phyloP scores from a whole-genome alignment of 2,888 invertebrate species.

The Chymomyza caudatula region DNA sequence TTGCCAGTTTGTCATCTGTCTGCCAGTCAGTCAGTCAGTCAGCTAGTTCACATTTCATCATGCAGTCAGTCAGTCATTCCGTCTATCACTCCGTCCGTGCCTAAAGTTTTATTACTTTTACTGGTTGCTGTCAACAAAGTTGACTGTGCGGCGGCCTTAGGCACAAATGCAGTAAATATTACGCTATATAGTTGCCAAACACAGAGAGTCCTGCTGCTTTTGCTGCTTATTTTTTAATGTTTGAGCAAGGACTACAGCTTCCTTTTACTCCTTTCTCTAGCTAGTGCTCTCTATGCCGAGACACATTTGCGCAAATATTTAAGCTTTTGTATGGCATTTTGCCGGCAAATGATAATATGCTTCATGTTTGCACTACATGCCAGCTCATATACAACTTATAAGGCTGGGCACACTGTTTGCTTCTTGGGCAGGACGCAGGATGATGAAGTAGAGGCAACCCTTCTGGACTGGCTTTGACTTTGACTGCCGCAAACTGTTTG shows the following conservation, averaged over 20 bases:
- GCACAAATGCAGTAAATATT: slow-evolving; percentile 61
- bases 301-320: slow-evolving; percentile 66
- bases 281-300: slow-evolving; percentile 47
- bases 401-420: background rate
- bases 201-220: slow-evolving; percentile 14
- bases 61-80: slow-evolving; percentile 17
- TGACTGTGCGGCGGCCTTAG: slow-evolving; percentile 43
- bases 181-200: slow-evolving; percentile 51
- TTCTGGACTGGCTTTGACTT: slow-evolving; percentile 2
- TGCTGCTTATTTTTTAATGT: slow-evolving; percentile 65
- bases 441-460: background rate
- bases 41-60: slow-evolving; percentile 39
- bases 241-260: slow-evolving; percentile 65
- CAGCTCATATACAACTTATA: background rate
- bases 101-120: slow-evolving; percentile 69
- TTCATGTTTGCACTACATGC: slow-evolving; percentile 53
- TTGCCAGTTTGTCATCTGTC: slow-evolving; percentile 35
- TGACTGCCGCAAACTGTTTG: slow-evolving; percentile 48
- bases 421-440: background rate
- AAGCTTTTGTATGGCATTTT: slow-evolving; percentile 66
- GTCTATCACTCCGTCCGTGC: slow-evolving; percentile 53
- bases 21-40: slow-evolving; percentile 24
- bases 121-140: slow-evolving; percentile 58
- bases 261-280: slow-evolving; percentile 9
- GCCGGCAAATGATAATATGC: slow-evolving; percentile 64